Evolutionary conservation across 2,888 invertebrate genomes (phyloP), one percentile per base, ranked within the genome.

Genomic region (Ommatoiulus sabulosus): DNA sequence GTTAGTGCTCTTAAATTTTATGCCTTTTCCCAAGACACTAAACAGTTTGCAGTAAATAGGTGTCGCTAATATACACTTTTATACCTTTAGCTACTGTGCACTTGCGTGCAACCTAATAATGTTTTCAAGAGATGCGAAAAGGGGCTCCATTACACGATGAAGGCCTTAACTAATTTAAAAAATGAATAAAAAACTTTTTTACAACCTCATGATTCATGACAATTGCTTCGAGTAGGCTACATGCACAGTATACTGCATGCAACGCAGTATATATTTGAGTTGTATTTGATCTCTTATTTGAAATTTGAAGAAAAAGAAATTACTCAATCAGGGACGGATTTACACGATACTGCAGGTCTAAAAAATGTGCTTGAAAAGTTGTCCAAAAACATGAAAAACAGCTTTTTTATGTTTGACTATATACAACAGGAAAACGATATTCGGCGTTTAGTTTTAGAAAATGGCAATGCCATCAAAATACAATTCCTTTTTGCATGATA

Each of bases 1-100:
- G 52, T 52, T 52, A 52, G 52, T 52, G 52, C 52, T 52, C 52
- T 52, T 52, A 52, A 52, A 52, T 52, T 52, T 52, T 52, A 52
- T 52, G 52, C 52, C 52, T 52, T 52, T 52, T 52, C 52, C 52
- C 52, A 52, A 52, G 52, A 52, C 52, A 52, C 52, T 52, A 52
- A 52, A 52, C 52, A 52, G 52, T 52, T 52, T 52, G 52, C 52
- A 52, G 52, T 52, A 52, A 52, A 52, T 52, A 52, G 52, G 52
- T 52, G 52, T 52, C 52, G 52, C 52, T 52, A 52, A 52, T 52
- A 52, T 52, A 52, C 52, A 12, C 7, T 52, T 52, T 52, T 52
- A 52, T 52, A 52, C 52, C 10, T 10, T 52, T 52, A 52, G 52
- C 52, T 52, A 15, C 52, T 52, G 52, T 52, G 52, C 52, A 52